Conservation (phyloP, 2,113 vertebrate genomes). For the Dasyprocta punctata region DNA sequence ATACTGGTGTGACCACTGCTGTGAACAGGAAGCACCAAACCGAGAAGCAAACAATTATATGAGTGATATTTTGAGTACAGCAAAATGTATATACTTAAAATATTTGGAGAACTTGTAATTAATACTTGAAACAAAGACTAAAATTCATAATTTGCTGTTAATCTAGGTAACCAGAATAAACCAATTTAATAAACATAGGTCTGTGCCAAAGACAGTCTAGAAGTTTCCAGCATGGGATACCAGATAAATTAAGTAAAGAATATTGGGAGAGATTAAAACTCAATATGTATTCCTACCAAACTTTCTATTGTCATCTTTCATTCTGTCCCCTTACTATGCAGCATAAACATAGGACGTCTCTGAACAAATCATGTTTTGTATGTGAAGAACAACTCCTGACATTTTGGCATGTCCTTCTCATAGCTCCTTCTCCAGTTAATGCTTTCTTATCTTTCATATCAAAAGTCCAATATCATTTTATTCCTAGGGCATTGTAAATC, state of each 20-base stretch:
- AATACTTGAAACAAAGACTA: neutral
- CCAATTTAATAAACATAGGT: neutral
- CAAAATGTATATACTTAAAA: neutral
- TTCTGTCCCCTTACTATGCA: neutral
- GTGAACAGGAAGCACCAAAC: constrained; percentile 57
- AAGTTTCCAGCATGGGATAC: neutral
- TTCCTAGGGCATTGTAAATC: neutral
- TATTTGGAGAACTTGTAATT: neutral
- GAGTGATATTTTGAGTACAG: neutral
- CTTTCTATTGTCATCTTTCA: neutral
- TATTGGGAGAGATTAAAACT: neutral
- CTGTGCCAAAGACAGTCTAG: neutral
- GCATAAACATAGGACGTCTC: neutral
- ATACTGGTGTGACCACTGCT: constrained; percentile 70
- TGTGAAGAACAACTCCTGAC: neutral
- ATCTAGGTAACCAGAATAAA: neutral
- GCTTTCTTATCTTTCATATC: constrained; percentile 32
- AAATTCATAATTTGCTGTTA: neutral
- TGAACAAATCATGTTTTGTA: neutral
- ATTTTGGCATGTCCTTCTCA: neutral
- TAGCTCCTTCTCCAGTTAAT: neutral
- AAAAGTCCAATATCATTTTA: neutral
- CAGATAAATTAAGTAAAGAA: neutral
- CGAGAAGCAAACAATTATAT: constrained; percentile 22
- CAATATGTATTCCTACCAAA: neutral